Conservation (phyloP, 2,888 invertebrate species). For the Cephus nigrinus region DNA sequence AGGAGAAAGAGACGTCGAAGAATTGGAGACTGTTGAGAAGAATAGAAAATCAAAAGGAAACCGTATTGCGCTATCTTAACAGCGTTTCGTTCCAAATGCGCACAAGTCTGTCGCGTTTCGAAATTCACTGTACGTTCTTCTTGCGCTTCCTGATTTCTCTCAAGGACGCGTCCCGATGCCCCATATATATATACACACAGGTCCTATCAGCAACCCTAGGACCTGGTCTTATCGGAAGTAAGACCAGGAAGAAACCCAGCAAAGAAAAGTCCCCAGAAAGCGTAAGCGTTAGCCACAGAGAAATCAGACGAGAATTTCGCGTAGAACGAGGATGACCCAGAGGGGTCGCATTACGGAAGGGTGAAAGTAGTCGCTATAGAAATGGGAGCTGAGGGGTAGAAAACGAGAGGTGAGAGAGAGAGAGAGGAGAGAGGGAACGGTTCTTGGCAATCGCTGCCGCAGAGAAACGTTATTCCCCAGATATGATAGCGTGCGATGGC, state of each 20-base stretch:
- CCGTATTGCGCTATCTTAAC: background rate
- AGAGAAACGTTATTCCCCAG: conserved; percentile 47
- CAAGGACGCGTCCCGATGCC: background rate
- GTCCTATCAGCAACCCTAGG: too few relatives aligned
- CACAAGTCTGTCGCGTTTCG: background rate
- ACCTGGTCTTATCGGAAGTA: too few relatives aligned
- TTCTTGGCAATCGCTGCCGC: background rate
- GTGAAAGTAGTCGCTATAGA: background rate
- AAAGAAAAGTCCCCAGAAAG: background rate
- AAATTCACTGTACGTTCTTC: background rate
- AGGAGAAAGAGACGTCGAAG: background rate
- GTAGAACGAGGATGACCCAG: background rate
- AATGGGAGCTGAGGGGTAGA: background rate
- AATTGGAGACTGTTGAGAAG: background rate
- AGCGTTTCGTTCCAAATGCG: background rate
- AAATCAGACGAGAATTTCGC: background rate
- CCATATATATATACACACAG: too few relatives aligned
- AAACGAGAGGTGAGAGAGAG: too few relatives aligned
- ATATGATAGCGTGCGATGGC: conserved; percentile 51
- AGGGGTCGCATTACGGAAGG: background rate
- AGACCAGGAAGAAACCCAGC: too few relatives aligned
- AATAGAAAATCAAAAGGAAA: background rate
- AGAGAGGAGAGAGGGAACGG: background rate
- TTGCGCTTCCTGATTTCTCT: background rate
- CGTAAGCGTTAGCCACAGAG: background rate